Percentiles rank a stretch among this genome's conserved stretches.
Conservation (phyloP, 1,140 invertebrate species). For the Cryptotermes secundus region DNA sequence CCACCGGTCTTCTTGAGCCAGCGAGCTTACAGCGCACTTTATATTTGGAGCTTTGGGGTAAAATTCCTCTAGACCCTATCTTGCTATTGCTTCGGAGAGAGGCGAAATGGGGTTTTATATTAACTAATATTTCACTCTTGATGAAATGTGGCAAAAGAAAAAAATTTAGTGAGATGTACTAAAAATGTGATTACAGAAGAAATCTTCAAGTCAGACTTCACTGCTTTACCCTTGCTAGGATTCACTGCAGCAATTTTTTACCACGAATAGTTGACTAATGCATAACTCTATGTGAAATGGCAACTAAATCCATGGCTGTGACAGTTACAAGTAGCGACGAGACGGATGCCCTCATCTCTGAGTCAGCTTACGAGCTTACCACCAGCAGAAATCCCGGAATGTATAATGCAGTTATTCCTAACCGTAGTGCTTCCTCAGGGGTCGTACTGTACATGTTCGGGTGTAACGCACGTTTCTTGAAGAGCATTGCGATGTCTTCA, state of each 20-base stretch:
- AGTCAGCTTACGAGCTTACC: neutral
- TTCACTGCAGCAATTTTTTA: neutral
- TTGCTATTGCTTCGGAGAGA: neutral
- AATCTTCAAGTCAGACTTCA: neutral
- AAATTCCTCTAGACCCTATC: neutral
- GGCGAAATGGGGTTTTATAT: neutral
- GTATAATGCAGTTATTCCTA: neutral
- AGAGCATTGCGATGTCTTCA: too few relatives aligned
- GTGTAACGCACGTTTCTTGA: too few relatives aligned
- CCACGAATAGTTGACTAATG: neutral
- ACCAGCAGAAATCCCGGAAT: neutral
- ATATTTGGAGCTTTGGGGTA: neutral
- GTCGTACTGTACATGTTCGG: too few relatives aligned
- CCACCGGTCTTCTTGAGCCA: neutral
- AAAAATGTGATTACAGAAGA: neutral
- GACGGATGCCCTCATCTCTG: neutral
- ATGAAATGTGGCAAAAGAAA: neutral
- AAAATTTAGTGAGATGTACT: too few relatives aligned
- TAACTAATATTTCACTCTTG: conserved; percentile 15
- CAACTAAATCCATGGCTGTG: neutral
- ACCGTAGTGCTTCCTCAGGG: neutral
- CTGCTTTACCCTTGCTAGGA: neutral
- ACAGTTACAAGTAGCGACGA: neutral
- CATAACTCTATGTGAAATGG: neutral
- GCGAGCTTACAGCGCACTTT: neutral